Percentiles rank a stretch among this genome's conserved stretches.
phyloP scores from a whole-genome alignment of 2,113 vertebrate genomes.

The Eupsittula cactorum region DNA sequence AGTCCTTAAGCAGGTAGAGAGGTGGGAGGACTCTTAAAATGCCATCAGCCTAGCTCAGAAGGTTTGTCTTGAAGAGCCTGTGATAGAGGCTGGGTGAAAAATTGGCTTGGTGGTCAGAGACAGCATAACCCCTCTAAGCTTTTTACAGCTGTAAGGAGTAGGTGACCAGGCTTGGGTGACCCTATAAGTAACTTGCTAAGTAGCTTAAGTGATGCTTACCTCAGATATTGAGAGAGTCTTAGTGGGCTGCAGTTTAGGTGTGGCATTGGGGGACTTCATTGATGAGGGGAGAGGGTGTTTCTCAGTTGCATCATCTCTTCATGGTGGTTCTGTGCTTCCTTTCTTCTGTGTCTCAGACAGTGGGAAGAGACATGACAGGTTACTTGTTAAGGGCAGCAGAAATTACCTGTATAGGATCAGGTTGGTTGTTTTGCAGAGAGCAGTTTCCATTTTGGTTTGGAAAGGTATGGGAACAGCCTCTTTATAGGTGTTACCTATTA shows the following conservation, averaged over 20 bases:
- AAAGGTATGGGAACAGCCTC: not conserved
- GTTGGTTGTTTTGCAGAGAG: not conserved
- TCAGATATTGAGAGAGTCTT: not conserved
- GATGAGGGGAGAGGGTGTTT: fast-evolving
- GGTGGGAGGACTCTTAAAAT: not conserved
- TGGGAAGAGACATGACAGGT: not conserved
- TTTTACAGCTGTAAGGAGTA: not conserved
- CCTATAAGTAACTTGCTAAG: not conserved
- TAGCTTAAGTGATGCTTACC: not conserved
- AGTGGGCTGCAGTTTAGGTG: not conserved
- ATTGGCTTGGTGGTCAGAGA: not conserved
- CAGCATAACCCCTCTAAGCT: not conserved
- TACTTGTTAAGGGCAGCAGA: not conserved
- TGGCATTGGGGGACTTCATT: not conserved
- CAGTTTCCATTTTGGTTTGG: not conserved
- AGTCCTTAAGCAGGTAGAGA: not conserved
- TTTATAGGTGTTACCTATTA: fast-evolving
- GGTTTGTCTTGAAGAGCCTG: not conserved
- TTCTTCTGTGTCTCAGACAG: not conserved
- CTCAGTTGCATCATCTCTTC: not conserved
- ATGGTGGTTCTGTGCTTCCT: fast-evolving
- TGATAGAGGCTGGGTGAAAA: not conserved
- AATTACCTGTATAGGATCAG: not conserved
- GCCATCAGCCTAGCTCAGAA: not conserved
- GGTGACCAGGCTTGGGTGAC: not conserved